Evolutionary conservation across 2,888 invertebrate species (phyloP), one percentile per base, ranked within the genome.

Genomic region (Hipparchia sbordonii): DNA sequence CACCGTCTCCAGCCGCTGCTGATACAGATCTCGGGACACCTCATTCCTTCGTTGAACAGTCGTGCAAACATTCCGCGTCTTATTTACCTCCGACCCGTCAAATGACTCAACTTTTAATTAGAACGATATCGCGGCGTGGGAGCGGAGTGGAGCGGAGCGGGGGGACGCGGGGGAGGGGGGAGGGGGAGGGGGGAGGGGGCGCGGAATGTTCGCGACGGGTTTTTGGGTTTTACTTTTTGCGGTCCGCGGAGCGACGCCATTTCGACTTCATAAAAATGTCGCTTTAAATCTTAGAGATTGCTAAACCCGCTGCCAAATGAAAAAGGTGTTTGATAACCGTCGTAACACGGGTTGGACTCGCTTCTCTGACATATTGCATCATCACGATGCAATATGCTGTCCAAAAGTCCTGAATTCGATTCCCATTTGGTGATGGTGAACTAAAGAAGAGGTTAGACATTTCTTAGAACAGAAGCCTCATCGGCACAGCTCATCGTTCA

Each of bases 71-170:
- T 57, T 67, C 46, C 57, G n/a, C 56, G 5, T 13, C 56, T 45
- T 10, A 56, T 46, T n/a, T 13, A 63, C 63, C 59, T 59, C 33
- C 59, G 69, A 63, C 10, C 72, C 52, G 48, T 54, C 57, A 39
- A 70, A 72, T 76, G 77, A 76, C 70, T 77, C 77, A 76, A 56
- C 52, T 63, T 72, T 71, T 74, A 74, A 76, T 74, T 73, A 76
- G 70, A n/a, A 13, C 46, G 67, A 56, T 45, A 65, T 57, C 67
- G 65, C 48, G 60, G 75, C 77, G 77, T 77, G 79, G 78, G 77
- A 77, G 77, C 79, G 71, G 66, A 70, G 67, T 23, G 71, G 59
- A 39, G 33, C 56, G 72, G 45, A 6, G 65, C 46, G 60, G 73
- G 74, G 77, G 78, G 77, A 73, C 75, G 77, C 78, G 71, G 66